Base-by-base conservation (phyloP, 2,113 vertebrate genomes). In the Probosciger aterrimus region DNA sequence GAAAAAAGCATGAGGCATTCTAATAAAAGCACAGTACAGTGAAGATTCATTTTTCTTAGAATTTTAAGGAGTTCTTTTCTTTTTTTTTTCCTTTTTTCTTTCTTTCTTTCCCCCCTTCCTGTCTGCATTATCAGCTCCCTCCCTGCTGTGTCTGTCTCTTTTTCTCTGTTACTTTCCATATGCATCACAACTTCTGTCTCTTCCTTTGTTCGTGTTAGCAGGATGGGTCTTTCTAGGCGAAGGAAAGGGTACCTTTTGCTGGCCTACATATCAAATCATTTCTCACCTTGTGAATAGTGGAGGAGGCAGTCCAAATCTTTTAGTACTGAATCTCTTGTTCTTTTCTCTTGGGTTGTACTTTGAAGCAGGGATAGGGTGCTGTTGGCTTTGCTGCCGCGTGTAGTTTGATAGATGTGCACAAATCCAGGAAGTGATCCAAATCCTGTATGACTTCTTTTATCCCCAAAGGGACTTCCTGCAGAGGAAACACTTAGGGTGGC, bases 381-480 rank as follows among this genome's bases (percentile, higher is more conserved):
- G 64, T 81, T 95, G 94, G 84, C 94, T 95, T 93, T 69, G 71
- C 88, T 92, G 93, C 35, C 37, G 67, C 25, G 13, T 86, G 80
- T 91, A 12, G 1, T 87, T 90, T 91, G 95, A 95, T 80, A 86
- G 93, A 96, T 80, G 69, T 81, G 91, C 55, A 88, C 86, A 78
- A 93, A 94, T 96, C 62, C 94, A 97, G 94, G 97, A 97, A 97
- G 91, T 59, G 33, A 91, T 97, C 96, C 79, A 88, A 96, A 95
- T 97, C 96, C 92, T 92, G 91, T 96, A 95, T 97, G 94, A 93
- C 95, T 97, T 94, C 89, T 98, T 97, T 96, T 95, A 96, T 95
- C 88, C 95, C 97, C 96, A 94, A 86, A 96, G 96, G 92, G 73
- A 86, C 93, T 97, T 97, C 97, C 97, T 96, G 95, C 76, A 97